These are phyloP conservation scores for Dryocosmus kuriphilus DNA, from an alignment of 2,888 invertebrate species.

Conservation along the genomic window DNA sequence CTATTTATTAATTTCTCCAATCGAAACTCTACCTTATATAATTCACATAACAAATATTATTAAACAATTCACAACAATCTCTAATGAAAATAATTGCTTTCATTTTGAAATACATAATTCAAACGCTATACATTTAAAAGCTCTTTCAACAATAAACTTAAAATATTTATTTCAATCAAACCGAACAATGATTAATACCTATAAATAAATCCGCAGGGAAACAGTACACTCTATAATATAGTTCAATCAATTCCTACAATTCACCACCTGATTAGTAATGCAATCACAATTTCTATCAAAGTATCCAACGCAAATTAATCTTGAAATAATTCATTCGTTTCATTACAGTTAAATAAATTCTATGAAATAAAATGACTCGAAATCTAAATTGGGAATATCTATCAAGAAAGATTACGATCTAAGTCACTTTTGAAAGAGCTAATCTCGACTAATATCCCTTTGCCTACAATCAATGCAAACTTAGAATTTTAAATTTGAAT, in stretches of 20 bases:
- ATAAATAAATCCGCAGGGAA: background rate
- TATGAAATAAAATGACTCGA: background rate
- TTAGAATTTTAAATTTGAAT: background rate
- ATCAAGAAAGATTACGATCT: background rate
- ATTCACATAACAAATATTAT: too few species aligned
- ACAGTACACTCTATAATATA: background rate
- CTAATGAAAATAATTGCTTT: too few species aligned
- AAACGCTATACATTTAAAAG: background rate
- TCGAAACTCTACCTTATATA: too few species aligned
- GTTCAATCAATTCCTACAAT: background rate
- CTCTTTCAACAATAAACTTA: background rate
- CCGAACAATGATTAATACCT: background rate
- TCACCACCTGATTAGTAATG: background rate
- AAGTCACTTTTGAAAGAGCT: background rate
- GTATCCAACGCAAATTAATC: background rate
- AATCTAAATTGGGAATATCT: background rate
- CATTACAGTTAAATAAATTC: background rate
- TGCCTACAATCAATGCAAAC: background rate
- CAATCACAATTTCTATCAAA: background rate
- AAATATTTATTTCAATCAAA: background rate
- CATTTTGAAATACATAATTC: too few species aligned
- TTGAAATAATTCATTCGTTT: background rate
- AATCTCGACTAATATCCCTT: background rate
- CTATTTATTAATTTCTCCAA: too few species aligned
- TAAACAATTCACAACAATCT: too few species aligned